Conservation (phyloP, 2,888 invertebrate species). For the Autographa pulchrina region DNA sequence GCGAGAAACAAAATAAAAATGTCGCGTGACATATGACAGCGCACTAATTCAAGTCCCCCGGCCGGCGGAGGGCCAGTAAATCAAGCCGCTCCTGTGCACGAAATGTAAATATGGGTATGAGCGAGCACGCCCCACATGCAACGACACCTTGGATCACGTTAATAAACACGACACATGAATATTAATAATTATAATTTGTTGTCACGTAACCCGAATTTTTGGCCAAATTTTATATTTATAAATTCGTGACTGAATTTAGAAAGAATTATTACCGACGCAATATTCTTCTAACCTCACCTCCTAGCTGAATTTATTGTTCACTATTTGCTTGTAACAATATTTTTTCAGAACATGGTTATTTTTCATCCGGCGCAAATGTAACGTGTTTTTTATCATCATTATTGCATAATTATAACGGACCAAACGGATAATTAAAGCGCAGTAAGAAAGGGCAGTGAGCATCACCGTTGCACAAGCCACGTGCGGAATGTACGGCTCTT, state of each 20-base stretch:
- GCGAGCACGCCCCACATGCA: conserved; percentile 79
- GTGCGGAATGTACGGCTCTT: conserved; percentile 72
- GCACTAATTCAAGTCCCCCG: conserved; percentile 84
- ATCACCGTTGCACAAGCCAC: conserved; percentile 66
- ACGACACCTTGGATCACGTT: conserved; percentile 76
- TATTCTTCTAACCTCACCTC: too few relatives aligned
- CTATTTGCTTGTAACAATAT: neutral
- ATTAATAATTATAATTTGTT: conserved; percentile 77
- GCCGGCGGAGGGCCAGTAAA: conserved; percentile 79
- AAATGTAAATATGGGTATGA: conserved; percentile 81
- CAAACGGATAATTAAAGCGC: conserved; percentile 57
- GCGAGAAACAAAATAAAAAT: conserved; percentile 80
- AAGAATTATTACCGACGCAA: too few relatives aligned
- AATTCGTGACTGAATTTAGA: neutral
- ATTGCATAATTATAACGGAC: conserved; percentile 53
- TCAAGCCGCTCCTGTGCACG: conserved; percentile 84
- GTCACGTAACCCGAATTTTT: conserved; percentile 50
- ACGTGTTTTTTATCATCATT: conserved; percentile 37
- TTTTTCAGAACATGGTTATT: conserved; percentile 26
- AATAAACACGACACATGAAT: conserved; percentile 77
- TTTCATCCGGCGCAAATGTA: conserved; percentile 39
- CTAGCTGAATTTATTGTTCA: too few relatives aligned
- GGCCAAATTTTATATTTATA: conserved; percentile 5
- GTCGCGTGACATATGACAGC: conserved; percentile 84
- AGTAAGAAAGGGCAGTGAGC: conserved; percentile 68